A percentile compares a stretch with the other conserved stretches of the same genome.
phyloP scores from a whole-genome alignment of 2,888 invertebrate species.

The Sussaba pulchella region DNA sequence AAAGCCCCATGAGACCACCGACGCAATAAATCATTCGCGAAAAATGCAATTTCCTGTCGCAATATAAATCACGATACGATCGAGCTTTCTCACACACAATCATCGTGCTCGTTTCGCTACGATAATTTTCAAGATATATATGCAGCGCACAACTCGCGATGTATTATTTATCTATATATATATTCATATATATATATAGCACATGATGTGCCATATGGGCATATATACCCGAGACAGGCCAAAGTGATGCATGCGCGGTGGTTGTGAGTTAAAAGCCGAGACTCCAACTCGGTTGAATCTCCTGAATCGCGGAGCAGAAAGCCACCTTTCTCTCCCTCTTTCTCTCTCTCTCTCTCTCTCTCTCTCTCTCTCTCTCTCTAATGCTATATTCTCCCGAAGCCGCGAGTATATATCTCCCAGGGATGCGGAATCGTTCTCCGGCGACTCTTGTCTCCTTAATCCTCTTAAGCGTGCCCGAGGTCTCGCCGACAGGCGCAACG shows the following conservation, averaged over 20 bases:
- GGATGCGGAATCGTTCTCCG: constrained; percentile 39
- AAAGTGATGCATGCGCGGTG: constrained; percentile 48
- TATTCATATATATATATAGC: too few species aligned
- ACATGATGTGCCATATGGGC: neutral
- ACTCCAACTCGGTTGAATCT: constrained; percentile 13
- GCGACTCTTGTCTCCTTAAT: constrained; percentile 68
- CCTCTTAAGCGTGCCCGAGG: constrained; percentile 70
- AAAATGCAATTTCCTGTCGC: constrained; percentile 32
- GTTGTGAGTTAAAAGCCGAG: constrained; percentile 31
- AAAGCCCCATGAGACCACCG: neutral
- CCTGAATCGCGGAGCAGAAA: constrained; percentile 8
- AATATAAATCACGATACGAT: constrained; percentile 47
- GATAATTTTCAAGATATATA: constrained; percentile 64
- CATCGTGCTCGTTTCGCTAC: constrained; percentile 23
- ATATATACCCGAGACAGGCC: constrained; percentile 7
- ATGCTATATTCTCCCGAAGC: constrained; percentile 27
- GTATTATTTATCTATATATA: too few species aligned
- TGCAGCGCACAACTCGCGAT: constrained; percentile 34
- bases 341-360: too few species aligned
- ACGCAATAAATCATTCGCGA: constrained; percentile 33
- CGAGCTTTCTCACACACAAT: constrained; percentile 16
- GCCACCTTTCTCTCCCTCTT: too few species aligned
- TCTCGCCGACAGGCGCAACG: constrained; percentile 75
- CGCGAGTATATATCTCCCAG: constrained; percentile 9
- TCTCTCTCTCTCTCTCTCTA: too few species aligned